Conservation (phyloP, 1,140 invertebrate species). For the Drosophila quadrilineata region DNA sequence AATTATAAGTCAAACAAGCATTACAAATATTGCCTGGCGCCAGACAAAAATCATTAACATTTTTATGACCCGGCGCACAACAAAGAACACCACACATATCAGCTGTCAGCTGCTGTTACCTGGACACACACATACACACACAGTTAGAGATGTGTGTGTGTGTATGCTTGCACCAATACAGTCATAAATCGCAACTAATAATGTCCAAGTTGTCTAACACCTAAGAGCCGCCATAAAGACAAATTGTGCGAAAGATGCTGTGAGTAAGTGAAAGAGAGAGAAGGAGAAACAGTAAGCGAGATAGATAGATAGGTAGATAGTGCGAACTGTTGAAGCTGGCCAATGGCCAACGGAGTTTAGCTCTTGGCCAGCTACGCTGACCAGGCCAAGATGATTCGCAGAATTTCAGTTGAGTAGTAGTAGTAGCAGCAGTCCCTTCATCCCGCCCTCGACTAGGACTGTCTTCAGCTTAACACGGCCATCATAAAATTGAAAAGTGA, state of each 20-base stretch:
- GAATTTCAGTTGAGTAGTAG: slow-evolving; percentile 33
- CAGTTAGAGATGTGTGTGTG: no score
- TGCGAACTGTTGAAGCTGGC: slow-evolving; percentile 7
- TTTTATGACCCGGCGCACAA: slow-evolving; percentile 74
- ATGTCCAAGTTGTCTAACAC: slow-evolving; percentile 74
- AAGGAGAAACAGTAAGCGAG: no score
- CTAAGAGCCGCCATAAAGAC: slow-evolving; percentile 46
- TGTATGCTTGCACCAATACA: slow-evolving; percentile 8
- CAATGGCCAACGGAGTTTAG: slow-evolving; percentile 32
- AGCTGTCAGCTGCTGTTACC: slow-evolving; percentile 66
- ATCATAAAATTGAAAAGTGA: slow-evolving; percentile 58
- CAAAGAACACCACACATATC: slow-evolving; percentile 69
- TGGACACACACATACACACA: slow-evolving; percentile 30
- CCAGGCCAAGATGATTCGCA: slow-evolving; percentile 55
- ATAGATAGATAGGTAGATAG: no score
- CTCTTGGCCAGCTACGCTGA: slow-evolving; percentile 10
- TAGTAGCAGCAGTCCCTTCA: no score
- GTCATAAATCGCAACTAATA: slow-evolving; percentile 71
- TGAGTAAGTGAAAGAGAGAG: no score
- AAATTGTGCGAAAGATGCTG: slow-evolving; percentile 28
- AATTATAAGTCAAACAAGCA: slow-evolving; percentile 79
- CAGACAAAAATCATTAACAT: slow-evolving; percentile 78
- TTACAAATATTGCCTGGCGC: slow-evolving; percentile 73
- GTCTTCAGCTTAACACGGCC: slow-evolving; percentile 42
- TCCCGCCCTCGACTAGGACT: slow-evolving; percentile 1